phyloP scores from a whole-genome alignment of 2,797 vertebrate genomes.

The Eulemur mongoz region DNA sequence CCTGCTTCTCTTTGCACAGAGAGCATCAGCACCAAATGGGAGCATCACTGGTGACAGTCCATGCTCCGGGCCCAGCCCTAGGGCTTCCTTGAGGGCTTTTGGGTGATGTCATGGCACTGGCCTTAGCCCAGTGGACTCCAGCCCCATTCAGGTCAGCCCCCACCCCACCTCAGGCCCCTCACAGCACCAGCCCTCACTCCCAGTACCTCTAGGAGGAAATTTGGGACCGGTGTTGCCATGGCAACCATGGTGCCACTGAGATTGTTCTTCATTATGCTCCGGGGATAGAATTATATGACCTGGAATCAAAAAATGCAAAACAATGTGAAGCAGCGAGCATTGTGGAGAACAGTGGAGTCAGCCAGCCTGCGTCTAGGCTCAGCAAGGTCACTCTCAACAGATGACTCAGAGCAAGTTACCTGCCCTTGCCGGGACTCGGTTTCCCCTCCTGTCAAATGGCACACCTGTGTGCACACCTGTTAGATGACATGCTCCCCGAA shows the following conservation, averaged over 20 bases:
- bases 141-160: not conserved
- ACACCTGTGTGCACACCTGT: not conserved
- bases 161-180: not conserved
- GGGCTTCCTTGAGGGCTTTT: conserved; percentile 47
- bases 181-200: not conserved
- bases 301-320: conserved; percentile 13
- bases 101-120: conserved; percentile 33
- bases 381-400: not conserved
- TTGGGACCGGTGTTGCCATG: conserved; percentile 45
- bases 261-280: conserved; percentile 28
- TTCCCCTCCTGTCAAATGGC: not conserved
- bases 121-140: not conserved
- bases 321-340: not conserved
- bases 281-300: conserved; percentile 63
- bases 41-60: not conserved
- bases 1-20: not conserved
- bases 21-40: not conserved
- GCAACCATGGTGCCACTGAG: conserved; percentile 41
- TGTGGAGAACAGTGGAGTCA: not conserved
- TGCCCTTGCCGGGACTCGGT: not conserved
- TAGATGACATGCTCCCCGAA: not conserved
- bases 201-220: conserved; percentile 46
- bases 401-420: not conserved
- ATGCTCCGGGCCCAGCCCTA: not conserved
- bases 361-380: not conserved